Base-by-base conservation (phyloP, 2,797 vertebrate genomes). In the Prionace glauca region DNA sequence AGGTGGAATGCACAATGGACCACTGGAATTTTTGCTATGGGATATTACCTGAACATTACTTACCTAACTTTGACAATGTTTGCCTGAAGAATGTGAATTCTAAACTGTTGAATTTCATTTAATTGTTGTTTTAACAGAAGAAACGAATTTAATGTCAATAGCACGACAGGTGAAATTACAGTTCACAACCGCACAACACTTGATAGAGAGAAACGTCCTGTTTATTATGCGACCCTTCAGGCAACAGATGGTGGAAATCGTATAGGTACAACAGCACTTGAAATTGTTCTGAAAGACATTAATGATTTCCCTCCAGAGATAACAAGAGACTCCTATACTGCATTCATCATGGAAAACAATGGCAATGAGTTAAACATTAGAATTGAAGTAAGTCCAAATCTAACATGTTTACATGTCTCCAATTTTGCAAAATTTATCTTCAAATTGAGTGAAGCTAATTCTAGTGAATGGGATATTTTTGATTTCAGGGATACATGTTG, bases 171-270 rank as follows among this genome's bases (percentile, higher is more conserved):
- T 4, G 32, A 0, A 0, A 95, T 99, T 96, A 98, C 95, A 0
- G 99, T 99, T 96, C 96, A 87, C 95, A 96, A 98, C 0, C 67
- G 96, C 11, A 2, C 0, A 1, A 92, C 97, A 36, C 96, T 99
- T 97, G 98, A 99, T 97, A 96, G 98, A 0, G 99, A 99, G 96
- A 95, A 94, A 96, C 98, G 97, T 86, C 96, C 98, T 3, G 95
- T 97, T 96, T 98, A 98, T 97, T 97, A 98, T 0, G 97, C 97
- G 77, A 99, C 98, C 0, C 97, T 99, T 95, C 98, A 98, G 97
- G 99, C 98, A 96, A 97, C 2, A 5, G 99, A 99, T 11, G 97
- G 97, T 0, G 97, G 91, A 0, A 72, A 71, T 65, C 97, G 98
- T 50, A 97, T 96, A 0, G 98, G 98, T 69, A 97, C 97, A 9